These are phyloP conservation scores for Parotocinclus haroldoi DNA, from an alignment of 2,797 vertebrate species.

Conservation along the genomic window DNA sequence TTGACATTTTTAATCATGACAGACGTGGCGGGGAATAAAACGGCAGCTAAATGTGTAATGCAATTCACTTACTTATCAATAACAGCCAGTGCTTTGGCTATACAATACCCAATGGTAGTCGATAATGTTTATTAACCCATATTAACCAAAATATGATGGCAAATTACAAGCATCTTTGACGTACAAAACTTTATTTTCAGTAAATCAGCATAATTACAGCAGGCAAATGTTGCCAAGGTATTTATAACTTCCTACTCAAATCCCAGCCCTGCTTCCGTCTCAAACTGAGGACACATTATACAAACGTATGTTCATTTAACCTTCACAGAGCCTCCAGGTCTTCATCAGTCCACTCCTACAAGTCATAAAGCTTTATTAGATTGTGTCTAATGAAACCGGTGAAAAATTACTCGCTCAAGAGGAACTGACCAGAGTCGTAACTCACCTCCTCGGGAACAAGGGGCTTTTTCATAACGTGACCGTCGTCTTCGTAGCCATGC, in stretches of 20 bases:
- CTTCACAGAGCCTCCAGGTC: constrained; percentile 64
- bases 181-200: constrained; percentile 24
- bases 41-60: no score
- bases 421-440: constrained; percentile 23
- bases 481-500: constrained; percentile 89
- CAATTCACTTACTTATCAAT: no score
- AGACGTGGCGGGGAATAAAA: no score
- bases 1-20: no score
- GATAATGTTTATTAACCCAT: no score
- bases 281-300: not conserved
- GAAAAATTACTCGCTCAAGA: not conserved
- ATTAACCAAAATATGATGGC: no score
- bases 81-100: no score
- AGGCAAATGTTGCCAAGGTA: constrained; percentile 25
- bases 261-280: constrained; percentile 31
- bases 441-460: constrained; percentile 76
- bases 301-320: not conserved
- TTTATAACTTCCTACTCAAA: not conserved
- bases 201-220: constrained; percentile 1
- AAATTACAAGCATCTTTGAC: no score
- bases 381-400: not conserved
- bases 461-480: constrained; percentile 78
- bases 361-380: constrained; percentile 20
- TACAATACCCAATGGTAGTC: no score
- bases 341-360: constrained; percentile 81